phyloP scores from a whole-genome alignment of 2,888 invertebrate species.

The Heteropelma amictum region DNA sequence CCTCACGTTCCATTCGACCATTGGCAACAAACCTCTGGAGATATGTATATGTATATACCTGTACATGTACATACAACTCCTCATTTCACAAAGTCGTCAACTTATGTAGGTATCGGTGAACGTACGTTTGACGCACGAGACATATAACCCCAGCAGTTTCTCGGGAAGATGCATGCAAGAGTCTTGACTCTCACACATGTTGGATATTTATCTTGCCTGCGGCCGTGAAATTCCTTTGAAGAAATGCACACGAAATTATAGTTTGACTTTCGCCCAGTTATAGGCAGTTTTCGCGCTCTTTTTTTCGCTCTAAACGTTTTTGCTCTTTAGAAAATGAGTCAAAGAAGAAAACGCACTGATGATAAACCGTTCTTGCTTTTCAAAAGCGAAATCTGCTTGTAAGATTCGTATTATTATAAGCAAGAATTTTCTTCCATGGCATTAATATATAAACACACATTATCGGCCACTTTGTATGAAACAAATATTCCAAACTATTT shows the following conservation, averaged over 20 bases:
- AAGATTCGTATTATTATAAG: too few relatives aligned
- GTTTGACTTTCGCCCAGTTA: constrained; percentile 59
- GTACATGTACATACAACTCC: not conserved
- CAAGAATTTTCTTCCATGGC: too few relatives aligned
- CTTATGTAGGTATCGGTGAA: constrained; percentile 21
- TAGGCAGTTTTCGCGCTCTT: constrained; percentile 18
- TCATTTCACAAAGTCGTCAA: not conserved
- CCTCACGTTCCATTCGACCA: constrained; percentile 13
- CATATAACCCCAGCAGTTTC: not conserved
- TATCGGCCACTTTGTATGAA: not conserved
- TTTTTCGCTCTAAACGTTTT: not conserved
- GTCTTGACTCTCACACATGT: constrained; percentile 52
- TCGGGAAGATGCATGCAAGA: constrained; percentile 16
- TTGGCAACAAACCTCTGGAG: not conserved
- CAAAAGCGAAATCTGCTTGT: too few relatives aligned
- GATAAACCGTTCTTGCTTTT: too few relatives aligned
- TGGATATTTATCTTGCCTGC: constrained; percentile 59
- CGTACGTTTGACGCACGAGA: constrained; percentile 1
- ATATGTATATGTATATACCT: not conserved
- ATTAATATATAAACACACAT: too few relatives aligned
- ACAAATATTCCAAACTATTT: not conserved
- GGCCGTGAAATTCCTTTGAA: constrained; percentile 59
- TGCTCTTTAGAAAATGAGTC: too few relatives aligned
- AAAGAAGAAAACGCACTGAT: too few relatives aligned
- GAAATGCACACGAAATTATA: constrained; percentile 59